Evolutionary conservation across 1,140 invertebrate genomes (phyloP).

Genomic region (Drosophila mayri): DNA sequence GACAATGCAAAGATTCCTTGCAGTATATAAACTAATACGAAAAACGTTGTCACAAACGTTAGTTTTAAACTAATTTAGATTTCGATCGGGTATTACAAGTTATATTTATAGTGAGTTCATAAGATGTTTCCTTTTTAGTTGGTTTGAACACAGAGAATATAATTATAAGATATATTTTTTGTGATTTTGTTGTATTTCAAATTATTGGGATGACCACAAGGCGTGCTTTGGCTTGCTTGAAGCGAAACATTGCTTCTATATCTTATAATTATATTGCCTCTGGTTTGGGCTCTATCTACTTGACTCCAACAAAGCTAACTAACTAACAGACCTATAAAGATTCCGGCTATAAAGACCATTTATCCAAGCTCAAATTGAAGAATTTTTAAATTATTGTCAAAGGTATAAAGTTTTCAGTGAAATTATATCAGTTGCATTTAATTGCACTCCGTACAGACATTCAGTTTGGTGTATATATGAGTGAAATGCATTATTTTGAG

Average conservation of each 20-base stretch:
- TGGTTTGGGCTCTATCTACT: constrained; percentile 21
- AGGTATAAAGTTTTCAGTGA: neutral
- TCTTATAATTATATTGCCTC: neutral
- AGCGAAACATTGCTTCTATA: neutral
- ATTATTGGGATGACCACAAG: no score
- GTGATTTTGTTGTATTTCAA: no score
- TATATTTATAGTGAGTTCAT: constrained; percentile 3
- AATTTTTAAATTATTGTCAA: constrained; percentile 13
- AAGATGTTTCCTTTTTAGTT: constrained; percentile 7
- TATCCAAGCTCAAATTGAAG: constrained; percentile 2
- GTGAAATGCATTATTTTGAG: neutral
- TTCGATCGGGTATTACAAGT: constrained; percentile 9
- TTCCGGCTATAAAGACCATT: constrained; percentile 3
- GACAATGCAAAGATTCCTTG: constrained; percentile 2
- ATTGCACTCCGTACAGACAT: neutral
- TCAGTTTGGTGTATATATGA: neutral
- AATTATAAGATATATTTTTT: neutral
- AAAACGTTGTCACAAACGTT: neutral
- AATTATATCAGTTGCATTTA: neutral
- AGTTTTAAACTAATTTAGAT: constrained; percentile 14
- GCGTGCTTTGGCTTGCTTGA: no score
- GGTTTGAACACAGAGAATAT: neutral
- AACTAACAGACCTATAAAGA: constrained; percentile 1
- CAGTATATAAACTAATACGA: neutral
- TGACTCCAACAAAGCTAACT: constrained; percentile 19